phyloP scores from a whole-genome alignment of 2,888 invertebrate genomes.

The Drosophila neonasuta region DNA sequence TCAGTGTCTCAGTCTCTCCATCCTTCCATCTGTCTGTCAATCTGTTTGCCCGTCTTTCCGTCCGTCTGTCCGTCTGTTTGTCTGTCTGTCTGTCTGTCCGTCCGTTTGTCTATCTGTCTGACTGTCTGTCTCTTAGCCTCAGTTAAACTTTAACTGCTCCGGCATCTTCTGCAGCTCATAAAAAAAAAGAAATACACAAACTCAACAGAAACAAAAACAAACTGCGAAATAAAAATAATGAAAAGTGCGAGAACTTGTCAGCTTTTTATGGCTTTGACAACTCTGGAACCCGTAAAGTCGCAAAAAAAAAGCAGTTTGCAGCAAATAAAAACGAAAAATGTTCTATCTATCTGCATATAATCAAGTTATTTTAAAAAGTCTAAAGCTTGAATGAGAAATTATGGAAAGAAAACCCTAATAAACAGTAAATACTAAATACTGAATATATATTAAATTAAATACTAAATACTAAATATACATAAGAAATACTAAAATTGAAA shows the following conservation, averaged over 20 bases:
- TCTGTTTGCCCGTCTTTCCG: conserved; percentile 4
- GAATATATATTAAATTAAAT: no score
- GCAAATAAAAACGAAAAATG: background rate
- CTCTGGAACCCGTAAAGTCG: background rate
- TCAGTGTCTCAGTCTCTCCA: background rate
- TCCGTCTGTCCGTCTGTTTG: no score
- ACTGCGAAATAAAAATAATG: conserved; percentile 11
- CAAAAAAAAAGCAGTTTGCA: background rate
- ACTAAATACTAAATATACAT: no score
- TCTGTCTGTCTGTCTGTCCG: conserved; percentile 6
- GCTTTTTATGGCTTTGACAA: conserved; percentile 3
- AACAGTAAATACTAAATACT: no score
- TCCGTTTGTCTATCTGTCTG: conserved; percentile 11
- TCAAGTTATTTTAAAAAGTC: no score
- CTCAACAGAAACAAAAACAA: background rate
- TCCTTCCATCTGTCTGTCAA: background rate
- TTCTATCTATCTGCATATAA: no score
- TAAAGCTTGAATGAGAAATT: no score
- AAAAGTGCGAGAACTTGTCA: conserved; percentile 49
- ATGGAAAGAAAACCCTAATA: no score
- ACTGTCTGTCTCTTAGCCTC: background rate
- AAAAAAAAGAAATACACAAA: conserved; percentile 31
- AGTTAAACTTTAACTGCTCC: conserved; percentile 40
- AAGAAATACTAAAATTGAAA: no score
- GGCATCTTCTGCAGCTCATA: conserved; percentile 44